Conservation (phyloP, 1,140 invertebrate species). For the Plectrocnemia conspersa region DNA sequence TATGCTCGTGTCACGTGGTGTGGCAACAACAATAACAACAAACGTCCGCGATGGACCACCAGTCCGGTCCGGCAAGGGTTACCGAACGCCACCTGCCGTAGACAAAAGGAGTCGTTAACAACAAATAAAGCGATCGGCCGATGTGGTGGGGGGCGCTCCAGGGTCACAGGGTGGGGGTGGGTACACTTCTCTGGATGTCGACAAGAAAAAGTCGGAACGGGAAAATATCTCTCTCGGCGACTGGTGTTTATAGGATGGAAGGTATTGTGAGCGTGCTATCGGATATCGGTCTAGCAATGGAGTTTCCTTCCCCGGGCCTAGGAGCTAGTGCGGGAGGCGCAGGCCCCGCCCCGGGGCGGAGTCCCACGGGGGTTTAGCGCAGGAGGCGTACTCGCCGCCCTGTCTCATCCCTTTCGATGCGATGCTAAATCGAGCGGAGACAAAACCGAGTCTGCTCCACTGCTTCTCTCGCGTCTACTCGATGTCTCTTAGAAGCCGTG, state of each 20-base stretch:
- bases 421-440: conserved; percentile 3
- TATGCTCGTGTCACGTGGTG: too few relatives aligned
- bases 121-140: conserved; percentile 2
- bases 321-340: conserved; percentile 4
- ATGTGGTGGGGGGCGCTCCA: conserved; percentile 7
- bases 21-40: too few relatives aligned
- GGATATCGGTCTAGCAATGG: conserved; percentile 23
- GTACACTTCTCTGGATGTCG: background rate
- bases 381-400: background rate
- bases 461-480: too few relatives aligned
- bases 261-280: conserved; percentile 29
- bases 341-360: conserved; percentile 20
- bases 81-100: conserved; percentile 1
- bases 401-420: background rate
- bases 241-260: conserved; percentile 20
- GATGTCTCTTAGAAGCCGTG: too few relatives aligned
- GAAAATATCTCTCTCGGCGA: conserved; percentile 27
- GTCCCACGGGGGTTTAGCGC: background rate
- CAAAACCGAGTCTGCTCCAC: too few relatives aligned
- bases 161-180: background rate
- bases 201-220: conserved; percentile 17
- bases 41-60: too few relatives aligned
- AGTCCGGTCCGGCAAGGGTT: too few relatives aligned
- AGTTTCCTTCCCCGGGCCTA: conserved; percentile 22
- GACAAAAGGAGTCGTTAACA: conserved; percentile 8